Evolutionary conservation across 2,797 vertebrate species (phyloP), one percentile per base, ranked within the genome.

Genomic region (Xiphophorus birchmanni): DNA sequence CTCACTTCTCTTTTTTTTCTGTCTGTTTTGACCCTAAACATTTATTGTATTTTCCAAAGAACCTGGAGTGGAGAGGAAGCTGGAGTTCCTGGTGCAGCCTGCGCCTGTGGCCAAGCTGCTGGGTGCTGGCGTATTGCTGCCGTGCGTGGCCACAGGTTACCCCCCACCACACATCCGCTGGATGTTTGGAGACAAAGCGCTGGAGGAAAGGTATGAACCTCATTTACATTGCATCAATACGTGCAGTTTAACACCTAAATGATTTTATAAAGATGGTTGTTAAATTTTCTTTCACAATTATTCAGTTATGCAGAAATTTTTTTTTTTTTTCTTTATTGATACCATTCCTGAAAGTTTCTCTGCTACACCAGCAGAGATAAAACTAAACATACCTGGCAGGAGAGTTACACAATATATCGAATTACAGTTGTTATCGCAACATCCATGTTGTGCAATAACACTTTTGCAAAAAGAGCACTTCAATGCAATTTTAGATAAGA

Each of bases 21-120:
- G 72, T 63, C 50, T 84, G 77, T 81, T 74, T 84, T 74, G 54
- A 18, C 13, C 72, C 47, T 72, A 65, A 79, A 87, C 80, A 56
- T 75, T 74, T 75, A 76, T 45, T 13, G 65, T 60, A 60, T 73
- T 32, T 91, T 5, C 84, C 42, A 4, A 13, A 99, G 98, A 97
- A 91, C 91, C 95, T 0, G 96, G 94, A 81, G 95, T 94, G 54
- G 93, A 95, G 0, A 94, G 95, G 86, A 93, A 90, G 60, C 87
- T 96, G 92, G 86, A 91, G 76, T 98, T 99, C 91, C 87, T 97
- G 91, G 93, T 92, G 77, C 94, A 96, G 69, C 97, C 98, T 0
- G 90, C 73, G 11, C 74, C 97, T 0, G 89, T 96, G 10, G 95
- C 87, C 2, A 97, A 91, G 90, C 90, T 94, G 21, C 60, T 88